Base-by-base conservation (phyloP, 2,888 invertebrate species). In the Nemotelus pantherinus region DNA sequence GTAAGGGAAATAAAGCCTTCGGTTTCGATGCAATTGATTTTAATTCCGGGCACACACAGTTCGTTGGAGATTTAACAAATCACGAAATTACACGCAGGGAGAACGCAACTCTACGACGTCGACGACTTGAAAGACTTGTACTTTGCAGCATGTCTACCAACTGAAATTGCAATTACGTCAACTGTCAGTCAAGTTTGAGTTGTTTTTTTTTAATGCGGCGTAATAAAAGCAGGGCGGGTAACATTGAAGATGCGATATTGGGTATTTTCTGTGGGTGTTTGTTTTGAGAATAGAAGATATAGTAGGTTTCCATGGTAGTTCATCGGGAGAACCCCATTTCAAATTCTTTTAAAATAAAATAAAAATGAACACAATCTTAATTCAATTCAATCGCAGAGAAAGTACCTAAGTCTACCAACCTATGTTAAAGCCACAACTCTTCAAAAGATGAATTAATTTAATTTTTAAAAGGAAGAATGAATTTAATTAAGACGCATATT, bases 11-110 rank as follows among this genome's bases (percentile, higher is more conserved):
- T 10, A 68, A 10, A 68, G 6, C 7, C 39, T 10, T 68, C 53
- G 39, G 41, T 47, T 45, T 50, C 6, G 4, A 43, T 50, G 63
- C 9, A 57, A 45, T 10, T 71, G 10, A 2, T 9, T 47, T 47
- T 47, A 47, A n/a, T 3, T 58, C 53, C 3, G 47, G 60, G 60
- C 58, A 72, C n/a, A 58, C 58, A 72, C 72, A 39, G 47, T n/a
- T 58, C 9, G 7, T 9, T 58, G 72, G n/a, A 7, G 25, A 25
- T 58, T 25, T 10, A 58, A 72, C 44, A 72, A 58, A 45, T 60
- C 47, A 25, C 47, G 47, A 50, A 72, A 58, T 58, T 48, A 72
- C 72, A 70, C 25, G 25, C 70, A 57, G 72, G 47, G 45, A 72
- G 43, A 57, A 72, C 58, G 58, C 53, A 72, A 58, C 57, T 6